Conservation (phyloP, 2,888 invertebrate species). For the Hybos culiciformis region DNA sequence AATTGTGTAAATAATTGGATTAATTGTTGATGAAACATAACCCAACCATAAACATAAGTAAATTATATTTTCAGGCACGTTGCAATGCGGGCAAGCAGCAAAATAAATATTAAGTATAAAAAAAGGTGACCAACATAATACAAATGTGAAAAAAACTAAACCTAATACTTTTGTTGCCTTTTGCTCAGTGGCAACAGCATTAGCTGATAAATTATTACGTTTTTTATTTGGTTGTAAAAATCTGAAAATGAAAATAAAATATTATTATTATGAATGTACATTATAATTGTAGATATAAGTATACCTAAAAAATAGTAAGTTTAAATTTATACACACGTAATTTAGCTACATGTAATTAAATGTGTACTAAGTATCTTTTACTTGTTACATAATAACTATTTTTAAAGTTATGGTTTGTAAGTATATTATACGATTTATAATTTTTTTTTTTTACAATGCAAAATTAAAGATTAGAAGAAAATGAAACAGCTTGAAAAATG, state of each 20-base stretch:
- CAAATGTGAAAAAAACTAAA: slow-evolving; percentile 83
- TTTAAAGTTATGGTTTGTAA: too few relatives aligned
- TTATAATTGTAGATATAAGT: neutral
- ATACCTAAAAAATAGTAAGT: too few relatives aligned
- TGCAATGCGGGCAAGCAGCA: slow-evolving; percentile 68
- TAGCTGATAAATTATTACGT: slow-evolving; percentile 56
- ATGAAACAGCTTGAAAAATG: too few relatives aligned
- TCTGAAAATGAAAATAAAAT: slow-evolving; percentile 33
- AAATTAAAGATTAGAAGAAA: too few relatives aligned
- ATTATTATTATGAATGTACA: neutral
- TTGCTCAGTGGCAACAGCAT: slow-evolving; percentile 81
- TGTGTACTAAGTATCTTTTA: too few relatives aligned
- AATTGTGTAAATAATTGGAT: slow-evolving; percentile 86
- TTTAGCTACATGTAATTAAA: too few relatives aligned
- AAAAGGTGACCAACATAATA: slow-evolving; percentile 87
- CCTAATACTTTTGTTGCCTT: slow-evolving; percentile 84
- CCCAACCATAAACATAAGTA: slow-evolving; percentile 83
- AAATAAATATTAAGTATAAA: slow-evolving; percentile 77
- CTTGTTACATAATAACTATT: too few relatives aligned
- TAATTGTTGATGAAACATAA: slow-evolving; percentile 83
- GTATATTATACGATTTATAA: too few relatives aligned
- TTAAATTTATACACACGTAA: too few relatives aligned
- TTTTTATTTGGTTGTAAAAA: slow-evolving; percentile 57
- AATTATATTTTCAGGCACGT: slow-evolving; percentile 53
- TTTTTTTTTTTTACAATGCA: too few relatives aligned